A percentile compares a stretch with the other conserved stretches of the same genome.
These are phyloP conservation scores for Alexandromys fortis DNA, from an alignment of 2,113 vertebrate genomes.

Conservation along the genomic window DNA sequence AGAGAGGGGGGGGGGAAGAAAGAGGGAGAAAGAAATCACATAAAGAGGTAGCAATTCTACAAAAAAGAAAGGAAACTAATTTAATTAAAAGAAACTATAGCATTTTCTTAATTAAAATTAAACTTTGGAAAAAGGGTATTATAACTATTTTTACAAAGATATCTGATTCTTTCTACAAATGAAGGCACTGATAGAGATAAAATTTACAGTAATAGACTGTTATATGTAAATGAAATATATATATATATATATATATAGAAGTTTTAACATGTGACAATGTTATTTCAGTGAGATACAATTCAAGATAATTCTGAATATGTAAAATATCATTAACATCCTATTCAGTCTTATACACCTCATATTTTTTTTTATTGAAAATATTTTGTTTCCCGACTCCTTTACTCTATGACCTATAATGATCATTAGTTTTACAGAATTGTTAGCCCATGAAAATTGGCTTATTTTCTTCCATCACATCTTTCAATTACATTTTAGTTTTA, in stretches of 20 bases:
- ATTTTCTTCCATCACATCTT: conserved; percentile 1
- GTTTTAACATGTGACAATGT: not conserved
- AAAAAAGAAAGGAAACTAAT: not conserved
- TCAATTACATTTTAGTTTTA: conserved; percentile 51
- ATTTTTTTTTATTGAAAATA: conserved; percentile 32
- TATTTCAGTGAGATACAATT: conserved; percentile 48
- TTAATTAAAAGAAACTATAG: not conserved
- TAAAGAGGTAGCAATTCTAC: not conserved
- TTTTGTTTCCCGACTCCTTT: conserved; percentile 11
- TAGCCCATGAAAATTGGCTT: not conserved
- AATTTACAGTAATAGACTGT: conserved; percentile 5
- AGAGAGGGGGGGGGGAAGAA: not conserved
- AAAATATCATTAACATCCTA: not conserved
- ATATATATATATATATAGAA: not conserved
- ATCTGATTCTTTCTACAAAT: not conserved
- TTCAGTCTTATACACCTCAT: not conserved
- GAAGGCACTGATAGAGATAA: not conserved
- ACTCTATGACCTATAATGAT: conserved; percentile 23
- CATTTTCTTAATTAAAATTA: conserved; percentile 45
- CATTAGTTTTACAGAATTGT: conserved; percentile 42
- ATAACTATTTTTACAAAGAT: not conserved
- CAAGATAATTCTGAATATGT: not conserved
- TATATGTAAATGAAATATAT: not conserved
- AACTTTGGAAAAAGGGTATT: not conserved
- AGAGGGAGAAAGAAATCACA: not conserved